These are phyloP conservation scores for Aplocera efformata DNA, from an alignment of 2,888 invertebrate genomes.

Conservation along the genomic window DNA sequence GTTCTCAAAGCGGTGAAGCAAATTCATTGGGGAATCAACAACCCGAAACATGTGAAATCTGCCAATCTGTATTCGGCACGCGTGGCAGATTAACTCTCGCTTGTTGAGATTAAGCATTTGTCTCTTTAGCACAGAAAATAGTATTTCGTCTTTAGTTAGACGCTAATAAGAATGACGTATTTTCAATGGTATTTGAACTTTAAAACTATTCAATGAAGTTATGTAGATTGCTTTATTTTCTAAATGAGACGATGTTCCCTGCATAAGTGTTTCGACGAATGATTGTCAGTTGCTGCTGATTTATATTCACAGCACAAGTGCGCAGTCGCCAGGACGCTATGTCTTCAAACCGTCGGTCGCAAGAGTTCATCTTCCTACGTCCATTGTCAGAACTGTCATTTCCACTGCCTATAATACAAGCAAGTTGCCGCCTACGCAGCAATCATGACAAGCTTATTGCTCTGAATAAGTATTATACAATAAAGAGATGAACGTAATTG, in stretches of 20 bases:
- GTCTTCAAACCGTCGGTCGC: conserved; percentile 6
- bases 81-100: no score
- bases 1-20: no score
- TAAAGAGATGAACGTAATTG: conserved; percentile 12
- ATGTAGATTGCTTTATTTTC: conserved; percentile 15
- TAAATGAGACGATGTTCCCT: conserved; percentile 16
- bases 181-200: no score
- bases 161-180: no score
- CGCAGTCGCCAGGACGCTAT: conserved; percentile 13
- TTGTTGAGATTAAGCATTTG: no score
- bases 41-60: no score
- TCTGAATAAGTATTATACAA: conserved; percentile 36
- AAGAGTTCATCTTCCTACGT: conserved; percentile 28
- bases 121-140: no score
- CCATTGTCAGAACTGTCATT: conserved; percentile 43
- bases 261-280: conserved; percentile 21
- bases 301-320: conserved; percentile 22
- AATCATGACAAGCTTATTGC: conserved; percentile 51
- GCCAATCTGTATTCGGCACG: no score
- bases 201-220: conserved; percentile 12
- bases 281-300: conserved; percentile 17
- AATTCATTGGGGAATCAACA: no score
- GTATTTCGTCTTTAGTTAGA: no score
- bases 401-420: conserved; percentile 31
- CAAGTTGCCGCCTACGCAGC: conserved; percentile 55